Percentiles rank a stretch among this genome's conserved stretches.
These are phyloP conservation scores for Coracias cyanogaster DNA, from an alignment of 2,797 vertebrate species.

Conservation along the genomic window DNA sequence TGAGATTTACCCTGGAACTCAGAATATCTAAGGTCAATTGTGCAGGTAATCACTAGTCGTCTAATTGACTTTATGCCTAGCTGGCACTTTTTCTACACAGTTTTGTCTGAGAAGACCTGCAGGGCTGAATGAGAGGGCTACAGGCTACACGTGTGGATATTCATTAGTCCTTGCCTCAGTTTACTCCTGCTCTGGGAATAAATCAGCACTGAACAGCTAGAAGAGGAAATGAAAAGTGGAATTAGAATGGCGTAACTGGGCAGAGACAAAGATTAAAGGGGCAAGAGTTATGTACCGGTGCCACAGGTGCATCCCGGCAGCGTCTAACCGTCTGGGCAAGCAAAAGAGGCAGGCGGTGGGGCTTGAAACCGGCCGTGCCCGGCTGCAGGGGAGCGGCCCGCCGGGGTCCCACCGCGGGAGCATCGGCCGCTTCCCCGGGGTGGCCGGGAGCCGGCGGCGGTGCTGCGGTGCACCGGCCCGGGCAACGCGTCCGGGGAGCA, in stretches of 20 bases:
- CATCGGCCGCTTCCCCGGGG: not conserved
- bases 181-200: not conserved
- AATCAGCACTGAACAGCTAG: not conserved
- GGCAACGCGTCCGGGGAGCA: not conserved
- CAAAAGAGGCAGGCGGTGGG: not conserved
- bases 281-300: not conserved
- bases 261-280: too few relatives aligned
- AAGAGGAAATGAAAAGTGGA: not conserved
- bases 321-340: not conserved
- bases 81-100: fast-evolving
- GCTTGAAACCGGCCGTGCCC: not conserved
- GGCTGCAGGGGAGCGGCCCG: not conserved
- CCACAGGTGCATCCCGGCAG: not conserved
- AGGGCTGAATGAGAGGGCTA: fast-evolving
- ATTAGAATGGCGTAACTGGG: not conserved
- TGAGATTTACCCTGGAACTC: not conserved
- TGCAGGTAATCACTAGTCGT: fast-evolving
- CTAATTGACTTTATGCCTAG: fast-evolving
- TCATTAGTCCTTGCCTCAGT: not conserved
- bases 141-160: fast-evolving
- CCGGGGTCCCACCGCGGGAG: not conserved
- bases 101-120: not conserved
- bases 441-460: too few relatives aligned
- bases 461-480: too few relatives aligned
- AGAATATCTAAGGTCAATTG: fast-evolving